Conservation (phyloP, 2,113 vertebrate species). For the Esox niger region DNA sequence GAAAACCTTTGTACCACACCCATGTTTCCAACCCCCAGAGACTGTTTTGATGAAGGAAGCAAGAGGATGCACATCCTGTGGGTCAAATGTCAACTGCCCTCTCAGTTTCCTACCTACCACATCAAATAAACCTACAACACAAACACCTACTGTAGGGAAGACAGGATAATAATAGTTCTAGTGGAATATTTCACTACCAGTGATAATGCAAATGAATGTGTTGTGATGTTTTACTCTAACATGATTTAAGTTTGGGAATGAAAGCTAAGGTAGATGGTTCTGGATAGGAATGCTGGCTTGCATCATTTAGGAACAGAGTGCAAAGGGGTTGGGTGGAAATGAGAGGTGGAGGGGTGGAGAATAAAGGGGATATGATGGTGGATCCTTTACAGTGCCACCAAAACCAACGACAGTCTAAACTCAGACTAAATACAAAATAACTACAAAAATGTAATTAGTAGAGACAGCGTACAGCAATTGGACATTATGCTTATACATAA, state of each 20-base stretch:
- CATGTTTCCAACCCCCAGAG: no score
- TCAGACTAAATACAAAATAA: no score
- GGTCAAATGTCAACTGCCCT: slow-evolving; percentile 12
- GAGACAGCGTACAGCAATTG: no score
- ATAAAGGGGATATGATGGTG: background rate
- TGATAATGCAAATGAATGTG: slow-evolving; percentile 18
- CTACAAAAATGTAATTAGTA: no score
- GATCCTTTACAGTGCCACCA: no score
- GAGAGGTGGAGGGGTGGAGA: background rate
- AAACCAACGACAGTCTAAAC: no score
- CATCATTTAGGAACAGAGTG: slow-evolving; percentile 31
- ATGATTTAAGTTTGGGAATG: slow-evolving; percentile 66
- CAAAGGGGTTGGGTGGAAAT: background rate
- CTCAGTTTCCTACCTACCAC: background rate
- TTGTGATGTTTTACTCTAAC: slow-evolving; percentile 62
- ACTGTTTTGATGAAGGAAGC: background rate
- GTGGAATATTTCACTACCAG: no score
- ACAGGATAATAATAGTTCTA: no score
- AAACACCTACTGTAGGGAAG: no score
- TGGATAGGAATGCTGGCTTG: slow-evolving; percentile 60
- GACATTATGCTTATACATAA: no score
- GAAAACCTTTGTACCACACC: no score
- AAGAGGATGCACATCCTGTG: slow-evolving; percentile 14
- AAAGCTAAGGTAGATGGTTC: slow-evolving; percentile 67
- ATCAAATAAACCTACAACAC: no score